Conservation (phyloP, 23 tunicate species). For the Botrylloides violaceus region DNA sequence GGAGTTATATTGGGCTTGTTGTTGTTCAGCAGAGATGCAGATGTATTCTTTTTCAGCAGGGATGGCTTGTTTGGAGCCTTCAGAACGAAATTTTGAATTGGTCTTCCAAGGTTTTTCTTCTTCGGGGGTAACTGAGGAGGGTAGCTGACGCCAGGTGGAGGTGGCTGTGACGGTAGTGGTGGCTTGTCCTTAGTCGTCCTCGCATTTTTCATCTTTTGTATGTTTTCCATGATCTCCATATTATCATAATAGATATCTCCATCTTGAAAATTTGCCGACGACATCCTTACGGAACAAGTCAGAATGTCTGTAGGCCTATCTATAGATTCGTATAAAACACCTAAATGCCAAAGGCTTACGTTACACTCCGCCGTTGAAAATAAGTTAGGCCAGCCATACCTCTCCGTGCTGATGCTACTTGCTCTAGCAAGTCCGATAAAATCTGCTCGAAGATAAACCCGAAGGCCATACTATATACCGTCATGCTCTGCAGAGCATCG, state of each 20-base stretch:
- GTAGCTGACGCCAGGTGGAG: constrained; percentile 5
- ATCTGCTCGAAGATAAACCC: not conserved
- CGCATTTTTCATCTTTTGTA: constrained; percentile 26
- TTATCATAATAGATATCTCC: constrained; percentile 72
- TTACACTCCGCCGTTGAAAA: no score
- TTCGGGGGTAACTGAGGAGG: constrained; percentile 3
- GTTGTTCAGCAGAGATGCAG: not conserved
- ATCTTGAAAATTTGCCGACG: constrained; percentile 20
- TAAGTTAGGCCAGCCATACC: no score
- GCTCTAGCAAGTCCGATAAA: not conserved
- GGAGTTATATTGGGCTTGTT: not conserved
- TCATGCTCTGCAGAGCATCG: not conserved
- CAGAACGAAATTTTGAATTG: not conserved
- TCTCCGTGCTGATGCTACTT: no score
- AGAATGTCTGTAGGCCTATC: no score
- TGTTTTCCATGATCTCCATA: constrained; percentile 80
- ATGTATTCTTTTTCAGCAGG: not conserved
- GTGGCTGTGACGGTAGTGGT: constrained; percentile 11
- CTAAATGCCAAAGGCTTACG: no score
- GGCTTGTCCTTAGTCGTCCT: constrained; percentile 3
- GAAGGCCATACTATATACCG: not conserved
- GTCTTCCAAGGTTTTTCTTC: constrained; percentile 8
- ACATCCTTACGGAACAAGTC: no score
- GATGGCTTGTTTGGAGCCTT: not conserved
- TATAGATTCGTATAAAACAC: no score